These are phyloP conservation scores for Drosophila navojoa DNA, from an alignment of 1,140 invertebrate genomes.

Conservation along the genomic window DNA sequence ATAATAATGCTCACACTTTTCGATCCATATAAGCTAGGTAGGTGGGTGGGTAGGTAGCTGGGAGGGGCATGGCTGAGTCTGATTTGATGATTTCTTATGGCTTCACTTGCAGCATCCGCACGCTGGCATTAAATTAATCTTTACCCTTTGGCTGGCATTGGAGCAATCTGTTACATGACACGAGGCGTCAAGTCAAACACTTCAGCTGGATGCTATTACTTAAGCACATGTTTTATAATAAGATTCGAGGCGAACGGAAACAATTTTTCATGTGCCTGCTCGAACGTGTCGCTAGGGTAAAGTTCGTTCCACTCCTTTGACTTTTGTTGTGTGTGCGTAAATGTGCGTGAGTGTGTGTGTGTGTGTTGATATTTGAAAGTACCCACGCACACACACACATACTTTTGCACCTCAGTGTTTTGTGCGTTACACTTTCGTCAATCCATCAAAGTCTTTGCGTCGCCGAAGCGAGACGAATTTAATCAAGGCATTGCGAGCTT, in stretches of 20 bases:
- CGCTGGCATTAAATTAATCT: conserved; percentile 42
- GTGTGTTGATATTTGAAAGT: conserved; percentile 14
- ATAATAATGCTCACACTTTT: background rate
- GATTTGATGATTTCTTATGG: background rate
- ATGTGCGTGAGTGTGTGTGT: background rate
- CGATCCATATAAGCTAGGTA: background rate
- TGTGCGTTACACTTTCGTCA: conserved; percentile 37
- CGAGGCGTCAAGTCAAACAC: conserved; percentile 35
- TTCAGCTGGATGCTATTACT: conserved; percentile 47
- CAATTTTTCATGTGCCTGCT: conserved; percentile 50
- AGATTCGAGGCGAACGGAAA: conserved; percentile 43
- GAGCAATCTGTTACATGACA: conserved; percentile 53
- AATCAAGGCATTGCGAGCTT: conserved; percentile 66
- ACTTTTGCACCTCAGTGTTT: conserved; percentile 33
- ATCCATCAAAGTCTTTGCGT: conserved; percentile 66
- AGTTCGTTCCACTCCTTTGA: conserved; percentile 36
- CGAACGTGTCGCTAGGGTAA: conserved; percentile 39
- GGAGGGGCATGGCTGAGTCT: background rate
- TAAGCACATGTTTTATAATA: conserved; percentile 61
- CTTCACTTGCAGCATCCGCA: background rate
- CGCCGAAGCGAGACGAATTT: conserved; percentile 49
- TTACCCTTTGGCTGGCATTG: conserved; percentile 38
- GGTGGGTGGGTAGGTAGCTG: background rate
- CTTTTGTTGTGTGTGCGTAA: conserved; percentile 53
- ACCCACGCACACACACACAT: conserved; percentile 22